Percentiles rank a stretch among this genome's conserved stretches.
phyloP scores from a whole-genome alignment of 2,888 invertebrate genomes.

The Litoditis marina region DNA sequence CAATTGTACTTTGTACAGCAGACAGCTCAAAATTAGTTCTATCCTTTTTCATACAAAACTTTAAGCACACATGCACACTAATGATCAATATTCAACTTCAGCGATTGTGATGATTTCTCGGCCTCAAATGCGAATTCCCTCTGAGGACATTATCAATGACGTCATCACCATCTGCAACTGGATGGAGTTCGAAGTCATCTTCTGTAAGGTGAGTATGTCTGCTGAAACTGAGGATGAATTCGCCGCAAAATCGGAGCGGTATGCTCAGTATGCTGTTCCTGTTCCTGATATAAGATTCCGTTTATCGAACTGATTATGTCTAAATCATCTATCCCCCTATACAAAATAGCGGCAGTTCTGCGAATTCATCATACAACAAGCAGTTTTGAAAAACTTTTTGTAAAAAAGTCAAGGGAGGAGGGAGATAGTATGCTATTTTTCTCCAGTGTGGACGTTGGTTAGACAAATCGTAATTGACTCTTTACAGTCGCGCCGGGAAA shows the following conservation, averaged over 20 bases:
- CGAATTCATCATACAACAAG: no score
- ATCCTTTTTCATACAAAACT: background rate
- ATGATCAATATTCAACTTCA: no score
- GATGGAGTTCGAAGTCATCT: slow-evolving; percentile 48
- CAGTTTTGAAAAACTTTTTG: no score
- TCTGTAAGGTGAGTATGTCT: slow-evolving; percentile 30
- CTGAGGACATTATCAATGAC: slow-evolving; percentile 30
- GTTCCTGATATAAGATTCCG: no score
- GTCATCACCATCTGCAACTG: slow-evolving; percentile 37
- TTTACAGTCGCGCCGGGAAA: no score
- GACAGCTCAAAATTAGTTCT: background rate
- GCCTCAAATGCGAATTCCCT: background rate
- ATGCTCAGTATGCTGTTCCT: background rate
- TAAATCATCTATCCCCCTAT: no score
- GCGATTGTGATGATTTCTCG: slow-evolving; percentile 31
- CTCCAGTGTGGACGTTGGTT: no score
- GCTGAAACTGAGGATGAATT: slow-evolving; percentile 20
- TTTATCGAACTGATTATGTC: no score
- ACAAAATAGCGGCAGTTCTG: no score
- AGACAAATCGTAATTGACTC: no score
- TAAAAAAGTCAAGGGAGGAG: no score
- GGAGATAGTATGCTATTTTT: background rate
- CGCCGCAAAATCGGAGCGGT: background rate
- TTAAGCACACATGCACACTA: background rate
- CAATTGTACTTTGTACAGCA: background rate